A percentile compares a stretch with the other conserved stretches of the same genome.
phyloP scores from a whole-genome alignment of 1,140 invertebrate genomes.

The Aphelinus certus region DNA sequence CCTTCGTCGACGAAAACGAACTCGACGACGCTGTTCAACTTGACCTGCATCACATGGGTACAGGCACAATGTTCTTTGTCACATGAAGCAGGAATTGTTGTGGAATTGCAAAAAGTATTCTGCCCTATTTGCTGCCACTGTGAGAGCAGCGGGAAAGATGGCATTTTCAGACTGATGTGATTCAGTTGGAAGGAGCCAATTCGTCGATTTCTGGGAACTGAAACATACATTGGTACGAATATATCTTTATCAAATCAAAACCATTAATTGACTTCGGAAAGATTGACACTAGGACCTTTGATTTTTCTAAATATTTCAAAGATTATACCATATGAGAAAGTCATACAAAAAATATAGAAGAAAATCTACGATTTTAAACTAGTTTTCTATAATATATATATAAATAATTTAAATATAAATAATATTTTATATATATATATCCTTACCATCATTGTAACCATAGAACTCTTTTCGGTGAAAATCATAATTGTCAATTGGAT shows the following conservation, averaged over 20 bases:
- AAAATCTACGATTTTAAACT: too few species aligned
- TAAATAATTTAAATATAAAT: too few species aligned
- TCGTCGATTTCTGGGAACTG: neutral
- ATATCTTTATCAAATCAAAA: neutral
- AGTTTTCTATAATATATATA: too few species aligned
- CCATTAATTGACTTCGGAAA: neutral
- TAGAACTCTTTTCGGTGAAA: constrained; percentile 78
- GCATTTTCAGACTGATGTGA: constrained; percentile 82
- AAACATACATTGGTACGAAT: neutral
- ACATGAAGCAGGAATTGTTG: neutral
- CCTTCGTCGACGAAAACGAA: constrained; percentile 28
- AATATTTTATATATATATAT: too few species aligned
- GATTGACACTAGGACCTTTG: neutral
- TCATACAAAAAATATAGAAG: too few species aligned
- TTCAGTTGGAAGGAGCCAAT: constrained; percentile 82
- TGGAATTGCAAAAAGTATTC: constrained; percentile 75
- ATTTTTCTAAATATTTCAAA: too few species aligned
- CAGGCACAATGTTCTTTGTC: constrained; percentile 19
- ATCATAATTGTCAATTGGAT: constrained; percentile 79
- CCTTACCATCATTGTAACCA: constrained; percentile 67
- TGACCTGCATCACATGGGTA: constrained; percentile 7
- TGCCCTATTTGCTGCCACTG: constrained; percentile 72
- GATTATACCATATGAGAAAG: too few species aligned
- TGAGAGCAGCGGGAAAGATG: constrained; percentile 78
- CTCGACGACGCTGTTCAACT: constrained; percentile 17